A percentile compares a stretch with the other conserved stretches of the same genome.
phyloP scores from a whole-genome alignment of 2,888 invertebrate species.

The Glomeris marginata region DNA sequence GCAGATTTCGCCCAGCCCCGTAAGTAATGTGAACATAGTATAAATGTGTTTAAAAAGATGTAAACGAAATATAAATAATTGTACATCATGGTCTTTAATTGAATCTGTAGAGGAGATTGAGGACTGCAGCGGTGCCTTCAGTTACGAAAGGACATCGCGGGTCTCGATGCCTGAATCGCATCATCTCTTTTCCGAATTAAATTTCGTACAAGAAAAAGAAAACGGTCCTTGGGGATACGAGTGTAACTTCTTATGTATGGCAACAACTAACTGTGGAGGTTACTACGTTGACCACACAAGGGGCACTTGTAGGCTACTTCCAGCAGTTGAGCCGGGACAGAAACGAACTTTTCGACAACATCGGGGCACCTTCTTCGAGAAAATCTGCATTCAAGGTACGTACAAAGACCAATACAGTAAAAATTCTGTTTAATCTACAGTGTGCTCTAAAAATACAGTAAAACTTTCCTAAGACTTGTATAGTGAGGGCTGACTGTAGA shows the following conservation, averaged over 20 bases:
- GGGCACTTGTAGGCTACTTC: conserved; percentile 2
- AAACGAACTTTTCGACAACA: background rate
- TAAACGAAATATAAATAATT: too few relatives aligned
- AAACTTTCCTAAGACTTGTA: too few relatives aligned
- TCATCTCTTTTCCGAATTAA: conserved; percentile 1
- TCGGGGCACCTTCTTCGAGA: conserved; percentile 26
- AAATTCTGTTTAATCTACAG: too few relatives aligned
- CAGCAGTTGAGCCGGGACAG: background rate
- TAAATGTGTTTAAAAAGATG: too few relatives aligned
- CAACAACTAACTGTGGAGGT: conserved; percentile 6
- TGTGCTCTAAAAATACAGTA: too few relatives aligned
- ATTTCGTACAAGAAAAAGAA: background rate
- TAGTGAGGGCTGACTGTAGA: too few relatives aligned
- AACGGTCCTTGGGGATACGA: conserved; percentile 1
- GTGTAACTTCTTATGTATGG: conserved; percentile 1
- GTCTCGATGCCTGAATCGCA: background rate
- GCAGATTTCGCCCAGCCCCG: too few relatives aligned
- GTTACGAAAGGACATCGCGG: conserved; percentile 5
- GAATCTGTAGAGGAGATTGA: too few relatives aligned
- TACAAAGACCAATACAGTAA: background rate
- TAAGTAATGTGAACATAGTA: too few relatives aligned
- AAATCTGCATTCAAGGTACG: conserved; percentile 28
- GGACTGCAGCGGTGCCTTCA: conserved; percentile 1
- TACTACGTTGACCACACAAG: conserved; percentile 5
- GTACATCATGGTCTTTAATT: too few relatives aligned